phyloP scores from a whole-genome alignment of 2,797 vertebrate genomes.

The Sebastes nivosus region DNA sequence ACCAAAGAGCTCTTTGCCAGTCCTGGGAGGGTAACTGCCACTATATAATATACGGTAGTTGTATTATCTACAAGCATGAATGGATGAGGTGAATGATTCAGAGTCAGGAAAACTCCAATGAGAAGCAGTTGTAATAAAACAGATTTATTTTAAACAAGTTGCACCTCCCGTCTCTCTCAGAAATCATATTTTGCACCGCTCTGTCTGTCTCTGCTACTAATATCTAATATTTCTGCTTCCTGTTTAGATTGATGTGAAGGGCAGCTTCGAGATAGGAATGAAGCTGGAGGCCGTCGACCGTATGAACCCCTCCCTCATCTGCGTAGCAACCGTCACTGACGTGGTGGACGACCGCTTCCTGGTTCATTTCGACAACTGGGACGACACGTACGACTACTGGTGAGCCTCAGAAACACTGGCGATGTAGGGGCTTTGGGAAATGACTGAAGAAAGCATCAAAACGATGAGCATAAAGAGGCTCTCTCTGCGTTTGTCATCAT shows the following conservation, averaged over 20 bases:
- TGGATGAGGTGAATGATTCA: constrained; percentile 23
- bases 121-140: not conserved
- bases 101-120: not conserved
- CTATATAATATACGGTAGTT: constrained; percentile 11
- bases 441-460: not conserved
- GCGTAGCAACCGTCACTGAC: constrained; percentile 96
- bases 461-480: not conserved
- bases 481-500: not conserved
- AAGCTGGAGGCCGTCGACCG: constrained; percentile 98
- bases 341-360: constrained; percentile 93
- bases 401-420: constrained; percentile 58
- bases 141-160: not conserved
- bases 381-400: constrained; percentile 99
- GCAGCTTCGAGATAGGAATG: constrained; percentile 92
- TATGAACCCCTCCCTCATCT: constrained; percentile 98
- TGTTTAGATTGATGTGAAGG: constrained; percentile 84
- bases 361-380: constrained; percentile 99
- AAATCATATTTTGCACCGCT: not conserved
- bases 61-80: constrained; percentile 8
- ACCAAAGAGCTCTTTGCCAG: constrained; percentile 92
- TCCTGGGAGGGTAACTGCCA: constrained; percentile 84
- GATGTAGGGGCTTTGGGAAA: not conserved
- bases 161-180: not conserved
- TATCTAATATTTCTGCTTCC: constrained; percentile 1
- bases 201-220: not conserved